Evolutionary conservation across 2,888 invertebrate genomes (phyloP).

Genomic region (Campoplex capitator): DNA sequence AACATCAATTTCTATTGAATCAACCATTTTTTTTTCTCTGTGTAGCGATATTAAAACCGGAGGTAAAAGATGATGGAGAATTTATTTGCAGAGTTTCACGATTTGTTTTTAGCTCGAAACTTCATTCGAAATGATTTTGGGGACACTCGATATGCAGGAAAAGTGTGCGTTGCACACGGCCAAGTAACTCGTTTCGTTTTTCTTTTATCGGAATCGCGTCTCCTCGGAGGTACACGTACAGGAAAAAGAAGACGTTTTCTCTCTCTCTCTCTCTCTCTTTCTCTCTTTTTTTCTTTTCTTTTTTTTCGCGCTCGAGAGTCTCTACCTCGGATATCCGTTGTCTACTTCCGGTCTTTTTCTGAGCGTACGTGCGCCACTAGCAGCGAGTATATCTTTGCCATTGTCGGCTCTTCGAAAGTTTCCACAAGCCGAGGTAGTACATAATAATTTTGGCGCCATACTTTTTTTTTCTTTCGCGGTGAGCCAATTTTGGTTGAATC

Average conservation of each 20-base stretch:
- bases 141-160: neutral
- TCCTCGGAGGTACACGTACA: neutral
- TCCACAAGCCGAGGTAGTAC: slow-evolving; percentile 15
- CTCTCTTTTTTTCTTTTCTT: no score
- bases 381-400: neutral
- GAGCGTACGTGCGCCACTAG: neutral
- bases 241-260: neutral
- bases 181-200: slow-evolving; percentile 37
- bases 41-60: no score
- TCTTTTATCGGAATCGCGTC: slow-evolving; percentile 38
- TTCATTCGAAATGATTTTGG: neutral
- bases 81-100: no score
- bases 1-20: no score
- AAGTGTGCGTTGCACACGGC: neutral
- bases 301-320: slow-evolving; percentile 2
- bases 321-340: slow-evolving; percentile 41
- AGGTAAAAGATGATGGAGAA: no score
- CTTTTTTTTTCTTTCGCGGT: neutral
- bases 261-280: neutral
- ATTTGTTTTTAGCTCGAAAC: no score
- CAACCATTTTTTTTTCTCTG: no score
- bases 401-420: slow-evolving; percentile 3
- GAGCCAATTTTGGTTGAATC: neutral
- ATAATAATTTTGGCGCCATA: slow-evolving; percentile 10
- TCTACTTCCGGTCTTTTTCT: slow-evolving; percentile 25